Base-by-base conservation (phyloP, 2,888 invertebrate species). In the Hybos culiciformis region DNA sequence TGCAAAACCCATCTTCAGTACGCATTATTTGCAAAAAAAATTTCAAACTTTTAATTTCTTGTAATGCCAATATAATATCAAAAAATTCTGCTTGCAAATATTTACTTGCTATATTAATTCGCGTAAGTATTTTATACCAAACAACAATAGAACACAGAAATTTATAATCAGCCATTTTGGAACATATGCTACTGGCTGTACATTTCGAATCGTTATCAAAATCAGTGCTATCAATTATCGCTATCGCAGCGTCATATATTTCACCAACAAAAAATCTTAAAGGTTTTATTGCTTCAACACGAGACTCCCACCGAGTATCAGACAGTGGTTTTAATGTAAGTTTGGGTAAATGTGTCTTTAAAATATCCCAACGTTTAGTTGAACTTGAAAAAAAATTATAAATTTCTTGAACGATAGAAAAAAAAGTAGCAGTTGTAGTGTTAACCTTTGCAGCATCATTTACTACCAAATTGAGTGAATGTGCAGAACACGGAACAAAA, bases 401-500 rank as follows among this genome's bases (percentile, higher is more conserved):
- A 24, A 56, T 37, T 46, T 48, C 48, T 49, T 56, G 51, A 9
- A 53, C 43, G 14, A 53, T 43, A 32, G 19, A 23, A 42, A 55
- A 26, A 48, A 54, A 55, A 38, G 21, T 46, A 3, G 47, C 43
- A 18, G 50, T 42, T 46, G 48, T 45, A 24, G 32, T 21, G 9
- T 42, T 41, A 40, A 44, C 45, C 33, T 53, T 52, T 37, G 53
- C 52, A 32, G 53, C 51, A 46, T 56, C 53, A 45, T 54, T 55
- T 12, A 56, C 54, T 12, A 57, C 53, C 29, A 57, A 49, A 51
- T 58, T 56, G 36, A 54, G 42, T 23, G 48, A 43, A 42, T 55
- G 56, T 7, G 51, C 47, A n/a, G 50, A 39, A 46, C 54, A 56
- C 18, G 56, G 54, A 37, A 56, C 47, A 40, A 46, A 58, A 46